Evolutionary conservation across 1,140 invertebrate species (phyloP).

Genomic region (Trichonephila clavata): DNA sequence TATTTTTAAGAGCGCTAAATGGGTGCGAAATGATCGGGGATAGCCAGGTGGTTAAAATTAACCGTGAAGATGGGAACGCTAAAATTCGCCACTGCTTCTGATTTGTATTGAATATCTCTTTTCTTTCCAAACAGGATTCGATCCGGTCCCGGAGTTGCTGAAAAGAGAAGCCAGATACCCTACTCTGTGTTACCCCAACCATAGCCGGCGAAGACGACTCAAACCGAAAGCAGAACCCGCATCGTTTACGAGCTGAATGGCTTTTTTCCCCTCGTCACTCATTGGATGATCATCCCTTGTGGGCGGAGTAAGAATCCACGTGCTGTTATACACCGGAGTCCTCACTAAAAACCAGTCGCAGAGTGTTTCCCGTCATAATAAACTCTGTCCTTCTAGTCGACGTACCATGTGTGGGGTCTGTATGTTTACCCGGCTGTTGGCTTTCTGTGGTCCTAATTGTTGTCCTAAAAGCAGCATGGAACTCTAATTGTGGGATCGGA

Average conservation of each 20-base stretch:
- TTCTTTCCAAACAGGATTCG: constrained; percentile 55
- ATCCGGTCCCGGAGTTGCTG: constrained; percentile 43
- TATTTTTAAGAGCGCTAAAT: constrained; percentile 12
- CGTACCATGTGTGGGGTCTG: neutral
- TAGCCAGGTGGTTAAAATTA: constrained; percentile 61
- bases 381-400: constrained; percentile 12
- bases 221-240: constrained; percentile 43
- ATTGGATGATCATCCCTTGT: constrained; percentile 35
- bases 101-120: constrained; percentile 27
- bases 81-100: neutral
- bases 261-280: constrained; percentile 4
- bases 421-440: neutral
- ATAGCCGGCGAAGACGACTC: neutral
- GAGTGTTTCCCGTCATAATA: neutral
- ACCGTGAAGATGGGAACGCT: constrained; percentile 44
- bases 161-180: neutral
- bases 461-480: neutral
- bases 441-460: neutral
- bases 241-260: constrained; percentile 39
- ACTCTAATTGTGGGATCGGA: no score
- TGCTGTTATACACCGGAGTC: constrained; percentile 19
- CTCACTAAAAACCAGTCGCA: constrained; percentile 7
- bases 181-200: neutral
- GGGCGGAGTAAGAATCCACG: constrained; percentile 59
- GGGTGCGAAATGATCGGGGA: constrained; percentile 18